Base-by-base conservation (phyloP, 1,140 invertebrate genomes). In the Bursaphelenchus mucronatus region DNA sequence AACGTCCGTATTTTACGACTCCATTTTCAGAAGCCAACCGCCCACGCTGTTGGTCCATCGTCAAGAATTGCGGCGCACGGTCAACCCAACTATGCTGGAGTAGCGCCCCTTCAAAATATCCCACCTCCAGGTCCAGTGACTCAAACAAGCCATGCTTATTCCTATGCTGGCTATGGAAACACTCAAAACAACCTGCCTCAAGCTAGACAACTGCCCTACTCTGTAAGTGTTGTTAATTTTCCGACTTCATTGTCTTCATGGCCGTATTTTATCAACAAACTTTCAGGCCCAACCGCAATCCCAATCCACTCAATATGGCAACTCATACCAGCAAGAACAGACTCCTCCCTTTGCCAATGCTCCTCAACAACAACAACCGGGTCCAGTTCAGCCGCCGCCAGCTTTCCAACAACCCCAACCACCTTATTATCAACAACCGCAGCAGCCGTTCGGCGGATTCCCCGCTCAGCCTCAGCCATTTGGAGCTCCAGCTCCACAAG, bases 401-500 rank as follows among this genome's bases (percentile, higher is more conserved):
- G 13, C 64, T 21, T 19, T n/a, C 17, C 66, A 68, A 53, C n/a
- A 69, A 43, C 13, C 59, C 7, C 49, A 17, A 50, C 41, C 46
- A 11, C 40, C 47, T 21, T 63, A 52, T 7, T 13, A 67, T 15
- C 45, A 39, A 40, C 51, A 9, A 19, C 61, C 56, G 21, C 15
- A 15, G 17, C 17, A 47, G 11, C 41, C 46, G n/a, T 30, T 56
- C 19, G 21, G 19, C 13, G n/a, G n/a, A 11, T 63, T 63, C 45
- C 43, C 15, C 19, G 65, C 66, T 15, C 61, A 66, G 30, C 58
- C 8, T 19, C 53, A 55, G 53, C 53, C 39, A n/a, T n/a, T 30
- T 55, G 30, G 58, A 47, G 9, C 15, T 19, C 63, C 69, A 71
- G 70, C 63, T 30, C 11, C 55, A 40, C 11, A 11, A 47, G 39